Percentiles rank a stretch among this genome's conserved stretches.
These are phyloP conservation scores for Cacatua alba DNA, from an alignment of 2,113 vertebrate species.

Conservation along the genomic window DNA sequence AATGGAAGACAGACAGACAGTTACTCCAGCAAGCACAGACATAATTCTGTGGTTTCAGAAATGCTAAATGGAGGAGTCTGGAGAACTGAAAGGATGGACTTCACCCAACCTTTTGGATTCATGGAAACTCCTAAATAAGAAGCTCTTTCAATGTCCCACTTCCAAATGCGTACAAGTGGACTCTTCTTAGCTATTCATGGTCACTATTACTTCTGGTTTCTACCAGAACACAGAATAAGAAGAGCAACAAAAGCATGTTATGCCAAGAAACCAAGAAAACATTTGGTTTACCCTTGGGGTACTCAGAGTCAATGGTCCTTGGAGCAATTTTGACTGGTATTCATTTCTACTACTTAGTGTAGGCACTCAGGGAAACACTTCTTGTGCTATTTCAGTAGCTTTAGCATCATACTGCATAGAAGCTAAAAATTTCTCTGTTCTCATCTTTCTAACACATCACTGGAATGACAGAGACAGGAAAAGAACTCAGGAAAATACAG, in stretches of 20 bases:
- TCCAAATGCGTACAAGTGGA: not conserved
- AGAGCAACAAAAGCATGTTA: not conserved
- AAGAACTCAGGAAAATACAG: not conserved
- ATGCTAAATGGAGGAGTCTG: not conserved
- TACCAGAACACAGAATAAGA: not conserved
- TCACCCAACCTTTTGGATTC: not conserved
- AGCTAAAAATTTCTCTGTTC: constrained; percentile 1
- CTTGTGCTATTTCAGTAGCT: not conserved
- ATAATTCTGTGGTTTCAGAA: not conserved
- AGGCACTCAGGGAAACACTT: not conserved
- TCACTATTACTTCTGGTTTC: not conserved
- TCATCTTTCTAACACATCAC: not conserved
- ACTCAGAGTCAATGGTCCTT: not conserved
- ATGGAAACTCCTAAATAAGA: not conserved
- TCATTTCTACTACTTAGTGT: constrained; percentile 17
- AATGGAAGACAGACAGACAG: not conserved
- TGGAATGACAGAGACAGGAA: not conserved
- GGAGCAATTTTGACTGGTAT: not conserved
- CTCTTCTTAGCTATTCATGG: not conserved
- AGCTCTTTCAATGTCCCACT: not conserved
- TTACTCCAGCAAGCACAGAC: not conserved
- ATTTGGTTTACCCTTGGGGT: not conserved
- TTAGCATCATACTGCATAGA: not conserved
- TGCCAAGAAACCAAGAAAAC: not conserved
- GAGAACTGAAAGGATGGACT: not conserved